These are phyloP conservation scores for Dysidea cf. avara DNA, from an alignment of 37 sponge, comb jelly and placozoan genomes.

Conservation along the genomic window DNA sequence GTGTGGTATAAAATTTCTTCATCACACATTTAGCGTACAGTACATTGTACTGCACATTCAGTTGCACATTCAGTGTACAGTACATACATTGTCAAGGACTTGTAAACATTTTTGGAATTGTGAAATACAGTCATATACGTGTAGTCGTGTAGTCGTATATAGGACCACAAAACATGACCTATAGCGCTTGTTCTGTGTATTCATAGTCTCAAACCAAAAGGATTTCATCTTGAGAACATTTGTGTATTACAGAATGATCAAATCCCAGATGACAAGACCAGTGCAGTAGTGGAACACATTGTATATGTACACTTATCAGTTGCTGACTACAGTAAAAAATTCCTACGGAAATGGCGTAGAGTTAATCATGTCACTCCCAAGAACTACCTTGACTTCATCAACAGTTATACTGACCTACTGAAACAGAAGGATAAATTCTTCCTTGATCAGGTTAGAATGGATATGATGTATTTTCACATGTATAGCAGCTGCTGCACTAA, in stretches of 20 bases:
- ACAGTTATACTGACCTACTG: conserved; percentile 85
- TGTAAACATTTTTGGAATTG: background rate
- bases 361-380: conserved; percentile 98
- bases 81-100: no score
- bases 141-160: background rate
- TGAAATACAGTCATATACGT: background rate
- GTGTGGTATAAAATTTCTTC: no score
- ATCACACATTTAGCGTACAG: no score
- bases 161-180: no score
- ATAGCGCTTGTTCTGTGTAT: no score
- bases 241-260: conserved; percentile 75
- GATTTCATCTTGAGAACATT: no score
- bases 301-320: conserved; percentile 95
- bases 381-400: conserved; percentile 99
- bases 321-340: conserved; percentile 75
- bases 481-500: background rate
- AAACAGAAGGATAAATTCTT: conserved; percentile 90
- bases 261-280: conserved; percentile 76
- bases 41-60: no score
- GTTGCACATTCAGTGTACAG: no score
- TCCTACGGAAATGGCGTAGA: conserved; percentile 86
- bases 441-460: conserved; percentile 50
- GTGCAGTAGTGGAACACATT: conserved; percentile 85
- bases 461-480: background rate
- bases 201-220: no score